A percentile compares a stretch with the other conserved stretches of the same genome.
These are phyloP conservation scores for Ips nitidus DNA, from an alignment of 1,140 invertebrate species.

Conservation along the genomic window DNA sequence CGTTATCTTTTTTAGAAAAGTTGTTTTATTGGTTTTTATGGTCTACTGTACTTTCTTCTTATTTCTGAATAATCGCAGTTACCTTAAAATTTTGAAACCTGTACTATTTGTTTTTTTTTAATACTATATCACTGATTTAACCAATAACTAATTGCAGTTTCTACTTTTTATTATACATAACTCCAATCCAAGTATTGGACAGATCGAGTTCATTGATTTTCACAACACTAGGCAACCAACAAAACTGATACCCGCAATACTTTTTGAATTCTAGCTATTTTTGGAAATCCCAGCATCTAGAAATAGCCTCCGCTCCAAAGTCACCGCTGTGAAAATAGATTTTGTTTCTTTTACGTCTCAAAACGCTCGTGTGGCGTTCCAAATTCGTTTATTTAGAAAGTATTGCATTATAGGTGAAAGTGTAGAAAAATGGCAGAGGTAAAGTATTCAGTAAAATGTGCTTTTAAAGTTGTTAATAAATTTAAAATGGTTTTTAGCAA, in stretches of 20 bases:
- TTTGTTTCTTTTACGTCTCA: conserved; percentile 25
- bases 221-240: background rate
- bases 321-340: conserved; percentile 24
- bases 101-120: too few relatives aligned
- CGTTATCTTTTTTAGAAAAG: too few relatives aligned
- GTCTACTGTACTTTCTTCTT: too few relatives aligned
- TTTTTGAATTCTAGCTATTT: background rate
- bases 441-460: background rate
- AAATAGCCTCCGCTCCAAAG: conserved; percentile 1
- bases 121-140: too few relatives aligned
- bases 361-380: conserved; percentile 13
- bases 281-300: conserved; percentile 4
- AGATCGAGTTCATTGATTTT: too few relatives aligned
- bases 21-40: too few relatives aligned
- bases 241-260: background rate
- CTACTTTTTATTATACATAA: too few relatives aligned
- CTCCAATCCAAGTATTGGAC: too few relatives aligned
- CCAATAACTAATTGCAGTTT: too few relatives aligned
- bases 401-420: too few relatives aligned
- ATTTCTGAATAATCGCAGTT: too few relatives aligned
- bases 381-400: background rate
- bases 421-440: conserved; percentile 28
- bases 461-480: background rate
- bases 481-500: conserved; percentile 3
- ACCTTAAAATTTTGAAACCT: too few relatives aligned